These are phyloP conservation scores for Hycleus cichorii DNA, from an alignment of 1,140 invertebrate species.

Conservation along the genomic window DNA sequence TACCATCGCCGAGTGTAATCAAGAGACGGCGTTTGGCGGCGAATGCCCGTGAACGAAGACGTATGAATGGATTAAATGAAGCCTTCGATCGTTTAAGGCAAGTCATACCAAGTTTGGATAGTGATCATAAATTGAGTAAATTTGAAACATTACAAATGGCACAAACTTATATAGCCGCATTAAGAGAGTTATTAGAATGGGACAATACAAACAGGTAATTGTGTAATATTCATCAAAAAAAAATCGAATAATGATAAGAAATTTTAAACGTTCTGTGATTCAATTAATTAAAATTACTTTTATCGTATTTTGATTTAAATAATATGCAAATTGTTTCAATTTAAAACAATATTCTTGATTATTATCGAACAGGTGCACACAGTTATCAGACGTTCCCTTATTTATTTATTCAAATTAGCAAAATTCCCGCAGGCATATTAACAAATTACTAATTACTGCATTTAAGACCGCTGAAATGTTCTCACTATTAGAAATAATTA, in stretches of 20 bases:
- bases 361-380: too few relatives aligned
- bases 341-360: background rate
- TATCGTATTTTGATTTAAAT: background rate
- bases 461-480: too few relatives aligned
- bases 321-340: background rate
- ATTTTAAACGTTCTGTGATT: background rate
- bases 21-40: constrained; percentile 62
- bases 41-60: constrained; percentile 67
- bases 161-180: constrained; percentile 71
- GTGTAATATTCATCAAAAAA: background rate
- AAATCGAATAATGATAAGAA: background rate
- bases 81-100: constrained; percentile 70
- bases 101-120: constrained; percentile 69
- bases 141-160: constrained; percentile 86
- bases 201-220: constrained; percentile 15
- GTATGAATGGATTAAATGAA: constrained; percentile 78
- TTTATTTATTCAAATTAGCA: too few relatives aligned
- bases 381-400: too few relatives aligned
- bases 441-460: too few relatives aligned
- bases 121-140: constrained; percentile 76
- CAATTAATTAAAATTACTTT: background rate
- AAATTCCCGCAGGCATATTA: too few relatives aligned
- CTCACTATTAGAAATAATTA: too few relatives aligned
- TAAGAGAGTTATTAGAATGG: constrained; percentile 54
- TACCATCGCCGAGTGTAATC: constrained; percentile 51